Evolutionary conservation across 2,888 invertebrate genomes (phyloP), one percentile per base, ranked within the genome.

Genomic region (Diarsia rubi): DNA sequence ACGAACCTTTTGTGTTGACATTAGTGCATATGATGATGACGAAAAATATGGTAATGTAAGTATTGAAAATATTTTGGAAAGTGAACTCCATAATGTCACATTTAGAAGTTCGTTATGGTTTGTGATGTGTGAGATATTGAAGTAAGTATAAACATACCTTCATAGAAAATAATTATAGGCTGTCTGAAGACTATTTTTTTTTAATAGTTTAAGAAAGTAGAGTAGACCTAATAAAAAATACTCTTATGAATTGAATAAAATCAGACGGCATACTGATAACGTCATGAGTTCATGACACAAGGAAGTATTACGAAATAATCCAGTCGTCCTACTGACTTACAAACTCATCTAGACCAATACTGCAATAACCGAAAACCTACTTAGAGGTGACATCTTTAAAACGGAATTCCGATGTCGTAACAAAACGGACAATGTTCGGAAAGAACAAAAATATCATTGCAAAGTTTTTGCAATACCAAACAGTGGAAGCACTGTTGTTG

Each of bases 361-460:
- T 45, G 63, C 57, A 62, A 44, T 54, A 57, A 81, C 27, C 21
- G 9, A 69, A 71, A 68, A 72, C 62, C 82, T 66, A 69, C 64
- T 66, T 82, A 63, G 59, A 60, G 37, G 73, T 78, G 75, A 67
- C 79, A 78, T 85, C 68, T 81, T 69, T 47, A 42, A 75, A 47
- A 71, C n/a, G 49, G 69, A 69, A 85, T 83, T 75, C 72, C 75
- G 42, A 85, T 82, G 73, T 65, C 54, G 79, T 70, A 85, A 82
- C 62, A 74, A 59, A 80, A 68, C 65, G 54, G 65, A 79, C 71
- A 66, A 70, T 64, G 27, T 73, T 44, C 57, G 45, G 27, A 68
- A 21, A 70, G 12, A 57, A 65, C 64, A 72, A 77, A 75, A 81
- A 77, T 76, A 66, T 69, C 11, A n/a, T 78, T 77, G 71, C 45